A percentile compares a stretch with the other conserved stretches of the same genome.
These are phyloP conservation scores for Lepas anatifera DNA, from an alignment of 2,888 invertebrate genomes.

Conservation along the genomic window DNA sequence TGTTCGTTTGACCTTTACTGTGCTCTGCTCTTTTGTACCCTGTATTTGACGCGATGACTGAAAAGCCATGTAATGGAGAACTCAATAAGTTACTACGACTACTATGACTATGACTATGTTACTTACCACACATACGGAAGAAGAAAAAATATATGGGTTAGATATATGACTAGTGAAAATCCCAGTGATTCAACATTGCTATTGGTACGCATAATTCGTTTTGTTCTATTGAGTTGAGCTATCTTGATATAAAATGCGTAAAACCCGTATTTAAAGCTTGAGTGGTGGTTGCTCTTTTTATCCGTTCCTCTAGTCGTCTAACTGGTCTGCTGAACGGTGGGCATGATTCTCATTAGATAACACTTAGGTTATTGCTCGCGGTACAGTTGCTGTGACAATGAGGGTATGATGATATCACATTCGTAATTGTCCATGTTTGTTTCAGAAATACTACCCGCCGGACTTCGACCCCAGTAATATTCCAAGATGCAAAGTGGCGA, in stretches of 20 bases:
- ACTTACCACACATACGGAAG: too few species aligned
- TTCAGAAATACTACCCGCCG: conserved; percentile 98
- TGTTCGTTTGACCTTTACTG: too few species aligned
- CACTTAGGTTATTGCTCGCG: background rate
- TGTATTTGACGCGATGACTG: too few species aligned
- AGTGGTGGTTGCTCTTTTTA: background rate
- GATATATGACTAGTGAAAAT: too few species aligned
- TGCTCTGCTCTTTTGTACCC: too few species aligned
- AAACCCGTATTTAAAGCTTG: background rate
- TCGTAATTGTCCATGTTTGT: too few species aligned
- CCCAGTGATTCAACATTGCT: too few species aligned
- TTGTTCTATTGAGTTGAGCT: background rate
- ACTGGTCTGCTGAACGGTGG: background rate
- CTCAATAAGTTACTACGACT: too few species aligned
- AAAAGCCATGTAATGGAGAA: too few species aligned
- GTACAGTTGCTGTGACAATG: background rate
- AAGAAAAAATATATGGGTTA: too few species aligned
- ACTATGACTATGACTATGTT: too few species aligned
- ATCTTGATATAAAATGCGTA: too few species aligned
- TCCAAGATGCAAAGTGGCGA: conserved; percentile 88
- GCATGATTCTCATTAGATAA: background rate
- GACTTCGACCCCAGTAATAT: conserved; percentile 99
- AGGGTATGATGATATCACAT: background rate
- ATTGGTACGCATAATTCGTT: background rate
- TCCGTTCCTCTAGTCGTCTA: background rate